These are phyloP conservation scores for Caenorhabditis tropicalis DNA, from an alignment of 1,140 invertebrate species.

Conservation along the genomic window DNA sequence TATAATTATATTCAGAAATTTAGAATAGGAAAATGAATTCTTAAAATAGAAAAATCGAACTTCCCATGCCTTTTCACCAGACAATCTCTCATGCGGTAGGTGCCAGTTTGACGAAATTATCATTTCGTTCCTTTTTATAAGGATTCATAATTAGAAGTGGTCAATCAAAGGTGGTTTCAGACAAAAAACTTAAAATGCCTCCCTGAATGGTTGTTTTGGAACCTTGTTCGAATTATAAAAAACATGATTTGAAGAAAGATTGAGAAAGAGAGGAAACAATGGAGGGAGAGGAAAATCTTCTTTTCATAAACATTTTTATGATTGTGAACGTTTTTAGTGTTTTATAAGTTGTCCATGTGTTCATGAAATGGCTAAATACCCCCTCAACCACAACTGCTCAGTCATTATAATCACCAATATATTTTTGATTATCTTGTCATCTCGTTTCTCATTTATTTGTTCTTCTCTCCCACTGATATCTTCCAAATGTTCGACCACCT, in stretches of 20 bases:
- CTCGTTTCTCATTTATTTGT: slow-evolving; percentile 20
- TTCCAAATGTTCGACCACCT: slow-evolving; percentile 14
- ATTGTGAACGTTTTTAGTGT: neutral
- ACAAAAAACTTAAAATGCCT: too few relatives aligned
- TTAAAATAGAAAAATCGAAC: neutral
- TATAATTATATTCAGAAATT: neutral
- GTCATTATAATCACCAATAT: neutral
- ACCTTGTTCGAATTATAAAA: too few relatives aligned
- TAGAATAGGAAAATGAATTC: neutral
- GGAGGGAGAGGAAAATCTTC: neutral
- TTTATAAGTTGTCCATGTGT: neutral
- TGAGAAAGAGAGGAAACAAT: neutral
- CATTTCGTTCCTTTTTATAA: too few relatives aligned
- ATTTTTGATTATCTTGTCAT: slow-evolving; percentile 5
- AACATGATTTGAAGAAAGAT: too few relatives aligned
- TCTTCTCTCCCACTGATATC: slow-evolving; percentile 9
- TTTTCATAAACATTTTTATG: neutral
- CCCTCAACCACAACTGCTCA: neutral
- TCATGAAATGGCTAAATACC: neutral
- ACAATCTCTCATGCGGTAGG: too few relatives aligned
- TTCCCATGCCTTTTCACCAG: neutral
- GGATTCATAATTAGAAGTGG: too few relatives aligned
- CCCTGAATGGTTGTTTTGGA: too few relatives aligned
- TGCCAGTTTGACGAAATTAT: too few relatives aligned
- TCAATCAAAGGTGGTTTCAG: too few relatives aligned